Percentiles rank a stretch among this genome's conserved stretches.
Evolutionary conservation across 2,888 invertebrate species (phyloP).

Genomic region (Lissonota sp.): DNA sequence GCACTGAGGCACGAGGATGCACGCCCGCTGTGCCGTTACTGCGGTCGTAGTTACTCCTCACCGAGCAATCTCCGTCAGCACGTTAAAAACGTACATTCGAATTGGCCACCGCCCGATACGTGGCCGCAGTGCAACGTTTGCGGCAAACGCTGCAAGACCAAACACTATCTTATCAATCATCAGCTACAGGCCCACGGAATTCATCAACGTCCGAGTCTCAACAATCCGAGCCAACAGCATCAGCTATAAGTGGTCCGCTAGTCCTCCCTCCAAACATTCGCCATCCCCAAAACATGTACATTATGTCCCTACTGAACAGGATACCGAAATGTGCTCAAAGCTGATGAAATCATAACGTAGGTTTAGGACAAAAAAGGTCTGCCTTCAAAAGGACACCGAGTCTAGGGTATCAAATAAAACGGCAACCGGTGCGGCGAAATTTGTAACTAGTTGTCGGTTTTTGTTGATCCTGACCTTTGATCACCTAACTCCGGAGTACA

Average conservation of each 20-base stretch:
- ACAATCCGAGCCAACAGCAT: slow-evolving; percentile 74
- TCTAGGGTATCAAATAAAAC: too few species aligned
- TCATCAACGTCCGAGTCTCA: slow-evolving; percentile 87
- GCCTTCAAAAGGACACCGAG: neutral
- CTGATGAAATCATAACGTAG: neutral
- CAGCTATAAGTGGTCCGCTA: slow-evolving; percentile 39
- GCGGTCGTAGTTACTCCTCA: slow-evolving; percentile 90
- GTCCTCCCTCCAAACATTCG: slow-evolving; percentile 4
- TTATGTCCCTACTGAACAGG: neutral
- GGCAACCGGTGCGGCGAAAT: too few species aligned
- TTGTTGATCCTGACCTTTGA: too few species aligned
- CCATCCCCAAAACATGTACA: neutral
- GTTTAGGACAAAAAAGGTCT: neutral
- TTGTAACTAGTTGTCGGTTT: too few species aligned
- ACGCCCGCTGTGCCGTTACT: slow-evolving; percentile 89
- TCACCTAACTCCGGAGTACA: too few species aligned
- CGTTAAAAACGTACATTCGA: slow-evolving; percentile 90
- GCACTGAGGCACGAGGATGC: slow-evolving; percentile 81
- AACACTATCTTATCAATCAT: slow-evolving; percentile 91
- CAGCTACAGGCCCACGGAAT: slow-evolving; percentile 91
- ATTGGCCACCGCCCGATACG: slow-evolving; percentile 88
- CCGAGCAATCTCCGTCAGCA: slow-evolving; percentile 91
- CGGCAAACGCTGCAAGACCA: slow-evolving; percentile 91
- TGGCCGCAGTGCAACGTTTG: slow-evolving; percentile 90
- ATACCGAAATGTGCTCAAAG: neutral